These are phyloP conservation scores for Penaeus vannamei DNA, from an alignment of 1,140 invertebrate genomes.

Conservation along the genomic window DNA sequence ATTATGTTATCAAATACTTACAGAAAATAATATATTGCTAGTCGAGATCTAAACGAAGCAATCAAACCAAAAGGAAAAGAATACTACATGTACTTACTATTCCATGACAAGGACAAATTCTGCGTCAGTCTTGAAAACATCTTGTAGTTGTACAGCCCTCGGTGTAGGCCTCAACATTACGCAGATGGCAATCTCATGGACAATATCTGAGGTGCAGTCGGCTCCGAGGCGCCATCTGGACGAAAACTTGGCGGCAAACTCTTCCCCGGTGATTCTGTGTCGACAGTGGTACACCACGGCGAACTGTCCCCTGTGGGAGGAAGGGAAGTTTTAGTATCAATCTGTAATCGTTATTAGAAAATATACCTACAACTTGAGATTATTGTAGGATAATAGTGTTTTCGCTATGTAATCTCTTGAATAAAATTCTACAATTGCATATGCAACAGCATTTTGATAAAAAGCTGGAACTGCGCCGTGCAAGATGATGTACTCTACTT, in stretches of 20 bases:
- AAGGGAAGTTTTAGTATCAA: constrained; percentile 61
- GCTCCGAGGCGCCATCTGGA: constrained; percentile 78
- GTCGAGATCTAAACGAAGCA: neutral
- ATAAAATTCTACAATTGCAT: no score
- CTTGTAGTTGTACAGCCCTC: constrained; percentile 79
- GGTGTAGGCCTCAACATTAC: constrained; percentile 78
- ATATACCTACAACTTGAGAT: no score
- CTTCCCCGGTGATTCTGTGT: constrained; percentile 76
- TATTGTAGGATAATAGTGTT: no score
- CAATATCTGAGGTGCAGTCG: constrained; percentile 78
- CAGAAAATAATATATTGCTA: neutral
- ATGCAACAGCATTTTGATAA: no score
- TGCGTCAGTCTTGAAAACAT: constrained; percentile 81
- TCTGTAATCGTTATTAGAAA: neutral
- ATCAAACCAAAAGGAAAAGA: neutral
- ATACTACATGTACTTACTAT: constrained; percentile 76
- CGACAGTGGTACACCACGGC: constrained; percentile 81
- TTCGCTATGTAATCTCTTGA: no score
- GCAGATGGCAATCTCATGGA: constrained; percentile 80
- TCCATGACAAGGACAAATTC: constrained; percentile 84
- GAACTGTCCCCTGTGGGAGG: constrained; percentile 80
- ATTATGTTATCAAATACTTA: neutral
- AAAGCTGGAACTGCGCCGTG: no score
- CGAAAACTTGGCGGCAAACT: constrained; percentile 85
- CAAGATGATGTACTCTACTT: no score